These are phyloP conservation scores for Psophia crepitans DNA, from an alignment of 2,113 vertebrate genomes.

Conservation along the genomic window DNA sequence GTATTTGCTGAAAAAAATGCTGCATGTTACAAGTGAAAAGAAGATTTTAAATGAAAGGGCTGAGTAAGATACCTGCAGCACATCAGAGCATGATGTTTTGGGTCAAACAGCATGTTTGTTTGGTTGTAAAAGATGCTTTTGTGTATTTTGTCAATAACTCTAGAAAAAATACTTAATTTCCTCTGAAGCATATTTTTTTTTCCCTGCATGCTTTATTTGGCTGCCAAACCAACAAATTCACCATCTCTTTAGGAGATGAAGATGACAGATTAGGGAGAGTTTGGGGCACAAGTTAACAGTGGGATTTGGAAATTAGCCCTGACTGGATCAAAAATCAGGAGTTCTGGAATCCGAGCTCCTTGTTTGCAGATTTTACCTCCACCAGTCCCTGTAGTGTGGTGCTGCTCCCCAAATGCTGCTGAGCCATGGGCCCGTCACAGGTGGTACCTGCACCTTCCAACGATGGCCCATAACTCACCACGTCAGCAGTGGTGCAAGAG, in stretches of 20 bases:
- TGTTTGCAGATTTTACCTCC: no score
- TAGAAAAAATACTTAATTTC: neutral
- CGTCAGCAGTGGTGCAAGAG: neutral
- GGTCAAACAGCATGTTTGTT: neutral
- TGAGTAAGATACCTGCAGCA: neutral
- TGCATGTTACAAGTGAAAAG: accelerated
- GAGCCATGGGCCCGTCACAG: neutral
- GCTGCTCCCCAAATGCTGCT: neutral
- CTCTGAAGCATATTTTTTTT: neutral
- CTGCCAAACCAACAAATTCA: neutral
- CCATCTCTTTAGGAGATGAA: neutral
- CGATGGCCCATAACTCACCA: accelerated
- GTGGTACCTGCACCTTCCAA: neutral
- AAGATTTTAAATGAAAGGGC: neutral
- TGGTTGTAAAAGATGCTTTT: neutral
- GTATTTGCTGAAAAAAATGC: neutral
- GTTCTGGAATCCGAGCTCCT: neutral
- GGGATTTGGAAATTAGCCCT: neutral
- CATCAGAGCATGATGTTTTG: neutral
- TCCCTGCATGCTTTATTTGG: neutral
- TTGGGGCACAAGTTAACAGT: neutral
- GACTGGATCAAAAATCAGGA: neutral
- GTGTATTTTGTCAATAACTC: neutral
- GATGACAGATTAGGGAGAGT: neutral
- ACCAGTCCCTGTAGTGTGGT: neutral